Evolutionary conservation across 2,888 invertebrate genomes (phyloP).

Genomic region (Latrodectus elegans): DNA sequence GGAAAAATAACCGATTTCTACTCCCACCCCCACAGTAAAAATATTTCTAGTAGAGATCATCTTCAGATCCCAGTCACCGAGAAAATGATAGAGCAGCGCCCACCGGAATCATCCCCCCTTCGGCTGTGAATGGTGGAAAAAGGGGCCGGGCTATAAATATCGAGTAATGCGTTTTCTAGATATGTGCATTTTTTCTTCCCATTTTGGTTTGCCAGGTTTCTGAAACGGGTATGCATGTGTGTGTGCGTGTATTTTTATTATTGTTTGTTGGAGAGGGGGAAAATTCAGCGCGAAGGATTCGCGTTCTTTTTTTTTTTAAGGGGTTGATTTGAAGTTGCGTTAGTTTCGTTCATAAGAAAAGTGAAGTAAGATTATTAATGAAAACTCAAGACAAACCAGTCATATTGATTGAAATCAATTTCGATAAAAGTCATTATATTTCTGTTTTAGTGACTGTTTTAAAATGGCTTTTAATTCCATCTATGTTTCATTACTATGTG

Average conservation of each 20-base stretch:
- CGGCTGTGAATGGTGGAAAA: not conserved
- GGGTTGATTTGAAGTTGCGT: slow-evolving; percentile 33
- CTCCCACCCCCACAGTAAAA: too few species aligned
- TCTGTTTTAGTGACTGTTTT: too few species aligned
- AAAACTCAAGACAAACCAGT: too few species aligned
- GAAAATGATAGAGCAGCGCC: not conserved
- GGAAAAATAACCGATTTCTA: too few species aligned
- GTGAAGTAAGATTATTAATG: too few species aligned
- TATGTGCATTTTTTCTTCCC: slow-evolving; percentile 22
- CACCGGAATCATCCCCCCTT: not conserved
- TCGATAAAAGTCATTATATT: too few species aligned
- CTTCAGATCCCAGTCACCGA: too few species aligned
- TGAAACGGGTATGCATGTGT: not conserved
- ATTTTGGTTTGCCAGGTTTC: slow-evolving; percentile 31
- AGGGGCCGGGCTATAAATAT: slow-evolving; percentile 49
- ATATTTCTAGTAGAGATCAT: too few species aligned
- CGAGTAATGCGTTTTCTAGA: slow-evolving; percentile 60
- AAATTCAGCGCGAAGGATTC: slow-evolving; percentile 7
- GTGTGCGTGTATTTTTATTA: slow-evolving; percentile 13
- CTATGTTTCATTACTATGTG: too few species aligned
- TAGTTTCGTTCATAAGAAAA: not conserved
- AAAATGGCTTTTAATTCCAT: too few species aligned
- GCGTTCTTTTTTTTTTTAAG: slow-evolving; percentile 19
- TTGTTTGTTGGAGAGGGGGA: slow-evolving; percentile 21
- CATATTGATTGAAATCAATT: too few species aligned